Percentiles rank a stretch among this genome's conserved stretches.
Conservation (phyloP, 2,797 vertebrate genomes). For the Peromyscus eremicus region DNA sequence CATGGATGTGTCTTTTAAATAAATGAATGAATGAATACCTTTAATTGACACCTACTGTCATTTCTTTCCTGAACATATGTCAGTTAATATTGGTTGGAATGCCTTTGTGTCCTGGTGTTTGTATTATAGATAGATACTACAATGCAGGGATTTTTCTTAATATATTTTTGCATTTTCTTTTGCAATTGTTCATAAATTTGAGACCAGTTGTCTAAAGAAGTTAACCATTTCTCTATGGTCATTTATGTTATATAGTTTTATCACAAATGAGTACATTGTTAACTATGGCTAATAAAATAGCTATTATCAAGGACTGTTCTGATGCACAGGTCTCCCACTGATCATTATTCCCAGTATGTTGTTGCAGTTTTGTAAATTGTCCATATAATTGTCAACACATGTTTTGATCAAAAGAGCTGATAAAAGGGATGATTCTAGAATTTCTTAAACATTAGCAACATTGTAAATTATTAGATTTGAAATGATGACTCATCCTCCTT, state of each 20-base stretch:
- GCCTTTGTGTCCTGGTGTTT: neutral
- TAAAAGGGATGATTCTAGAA: neutral
- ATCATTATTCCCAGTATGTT: neutral
- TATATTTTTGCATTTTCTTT: slow-evolving; percentile 20
- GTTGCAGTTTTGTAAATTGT: neutral
- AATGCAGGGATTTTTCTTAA: neutral
- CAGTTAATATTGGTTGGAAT: neutral
- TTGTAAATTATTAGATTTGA: neutral
- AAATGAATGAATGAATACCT: neutral
- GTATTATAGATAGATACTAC: neutral
- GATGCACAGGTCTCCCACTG: neutral
- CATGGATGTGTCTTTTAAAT: neutral
- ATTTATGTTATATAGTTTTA: neutral
- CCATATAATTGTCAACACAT: neutral
- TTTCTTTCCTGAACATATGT: slow-evolving; percentile 9
- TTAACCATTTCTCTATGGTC: neutral
- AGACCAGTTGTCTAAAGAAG: neutral
- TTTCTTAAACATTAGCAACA: neutral
- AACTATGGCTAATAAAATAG: neutral
- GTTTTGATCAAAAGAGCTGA: neutral
- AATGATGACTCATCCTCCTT: neutral
- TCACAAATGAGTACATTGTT: neutral
- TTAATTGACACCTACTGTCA: neutral
- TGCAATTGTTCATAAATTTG: slow-evolving; percentile 7
- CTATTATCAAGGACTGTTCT: neutral